Evolutionary conservation across 2,113 vertebrate genomes (phyloP), one percentile per base, ranked within the genome.

Genomic region (Cheirogaleus medius): DNA sequence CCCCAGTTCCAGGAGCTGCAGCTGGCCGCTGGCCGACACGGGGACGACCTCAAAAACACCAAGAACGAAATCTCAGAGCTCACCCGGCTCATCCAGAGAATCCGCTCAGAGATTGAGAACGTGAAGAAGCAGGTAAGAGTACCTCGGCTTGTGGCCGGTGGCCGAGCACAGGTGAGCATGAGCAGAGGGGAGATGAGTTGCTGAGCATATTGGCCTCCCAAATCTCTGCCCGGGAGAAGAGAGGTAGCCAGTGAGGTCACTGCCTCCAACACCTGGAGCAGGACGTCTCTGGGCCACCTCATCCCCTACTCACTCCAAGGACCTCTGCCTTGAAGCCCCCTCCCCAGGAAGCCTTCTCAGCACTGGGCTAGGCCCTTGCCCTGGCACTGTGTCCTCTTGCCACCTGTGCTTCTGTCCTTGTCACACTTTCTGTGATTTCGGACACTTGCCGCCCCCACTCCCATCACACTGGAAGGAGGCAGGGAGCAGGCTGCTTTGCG

Each of bases 61-160:
- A 99, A 99, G 91, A 68, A 98, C 63, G 99, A 99, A 94, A 99
- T 99, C 63, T 98, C 99, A 1, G 99, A 99, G 29, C 97, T 99
- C 18, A 99, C 97, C 97, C 98, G 99, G 90, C 98, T 99, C 97
- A 99, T 99, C 49, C 98, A 99, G 88, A 99, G 99, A 84, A 98
- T 99, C 32, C 99, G 98, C 96, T 98, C 98, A 80, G 99, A 99
- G 97, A 99, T 99, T 1, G 99, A 99, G 49, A 78, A 98, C 0
- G 95, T 99, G 66, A 99, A 98, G 98, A 99, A 98, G 97, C 99
- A 99, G 99, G 99, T 99, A 97, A 97, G 81, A 56, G 1, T 64
- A 56, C 20, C 0, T 2, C 20, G 80, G 47, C 6, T 17, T 3
- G 60, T 17, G 42, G 42, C 27, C 27, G 4, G 29, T n/a, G 68